A percentile compares a stretch with the other conserved stretches of the same genome.
Conservation (phyloP, 2,888 invertebrate species). For the Brachypterus glaber region DNA sequence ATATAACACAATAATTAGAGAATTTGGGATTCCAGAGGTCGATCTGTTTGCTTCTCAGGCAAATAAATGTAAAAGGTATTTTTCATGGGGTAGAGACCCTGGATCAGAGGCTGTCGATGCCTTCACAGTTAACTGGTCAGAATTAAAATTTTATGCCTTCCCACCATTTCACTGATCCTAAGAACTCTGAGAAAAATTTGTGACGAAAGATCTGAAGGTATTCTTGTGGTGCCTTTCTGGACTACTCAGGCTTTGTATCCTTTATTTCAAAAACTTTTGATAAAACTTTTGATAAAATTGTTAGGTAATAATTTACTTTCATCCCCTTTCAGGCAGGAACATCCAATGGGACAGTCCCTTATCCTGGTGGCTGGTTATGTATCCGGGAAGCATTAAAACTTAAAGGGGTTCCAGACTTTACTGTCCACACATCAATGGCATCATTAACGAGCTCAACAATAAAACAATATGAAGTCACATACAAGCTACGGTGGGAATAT, state of each 20-base stretch:
- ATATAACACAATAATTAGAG: background rate
- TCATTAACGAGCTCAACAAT: background rate
- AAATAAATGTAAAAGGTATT: constrained; percentile 11
- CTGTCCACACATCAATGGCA: background rate
- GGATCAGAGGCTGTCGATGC: constrained; percentile 8
- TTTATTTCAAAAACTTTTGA: constrained; percentile 7
- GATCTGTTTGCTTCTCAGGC: background rate
- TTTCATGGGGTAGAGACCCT: constrained; percentile 12
- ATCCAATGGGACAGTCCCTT: constrained; percentile 9
- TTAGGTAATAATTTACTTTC: constrained; percentile 8
- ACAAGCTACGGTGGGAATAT: constrained; percentile 8
- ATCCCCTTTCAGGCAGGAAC: constrained; percentile 8
- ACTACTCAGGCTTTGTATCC: constrained; percentile 13
- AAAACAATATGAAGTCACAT: constrained; percentile 7
- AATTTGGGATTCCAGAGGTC: background rate
- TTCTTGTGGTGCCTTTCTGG: constrained; percentile 13
- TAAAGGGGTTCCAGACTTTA: background rate
- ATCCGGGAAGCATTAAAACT: constrained; percentile 10
- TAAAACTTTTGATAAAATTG: constrained; percentile 5
- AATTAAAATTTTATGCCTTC: constrained; percentile 11
- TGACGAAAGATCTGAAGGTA: constrained; percentile 11
- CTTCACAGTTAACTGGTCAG: constrained; percentile 7
- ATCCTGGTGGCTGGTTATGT: constrained; percentile 12
- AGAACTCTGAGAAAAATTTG: constrained; percentile 10
- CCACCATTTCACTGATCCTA: constrained; percentile 10